phyloP scores from a whole-genome alignment of 1,140 invertebrate species.

The Cydia fagiglandana region DNA sequence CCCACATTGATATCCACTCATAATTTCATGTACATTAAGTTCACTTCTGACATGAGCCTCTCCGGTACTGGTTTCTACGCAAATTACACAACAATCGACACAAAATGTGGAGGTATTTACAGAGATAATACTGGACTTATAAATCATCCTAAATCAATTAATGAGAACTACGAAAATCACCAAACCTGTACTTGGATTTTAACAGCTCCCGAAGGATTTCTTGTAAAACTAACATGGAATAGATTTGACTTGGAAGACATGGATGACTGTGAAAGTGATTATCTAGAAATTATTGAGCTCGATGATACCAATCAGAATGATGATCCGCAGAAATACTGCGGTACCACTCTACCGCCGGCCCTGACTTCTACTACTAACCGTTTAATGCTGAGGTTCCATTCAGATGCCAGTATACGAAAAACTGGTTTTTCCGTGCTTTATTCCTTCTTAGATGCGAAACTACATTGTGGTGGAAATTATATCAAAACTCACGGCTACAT shows the following conservation, averaged over 20 bases:
- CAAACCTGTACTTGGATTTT: slow-evolving; percentile 90
- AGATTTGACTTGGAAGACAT: slow-evolving; percentile 85
- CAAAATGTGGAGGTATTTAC: slow-evolving; percentile 86
- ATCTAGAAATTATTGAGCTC: slow-evolving; percentile 86
- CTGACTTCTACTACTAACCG: slow-evolving; percentile 84
- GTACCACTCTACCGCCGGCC: slow-evolving; percentile 82
- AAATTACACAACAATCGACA: slow-evolving; percentile 85
- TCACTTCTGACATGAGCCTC: slow-evolving; percentile 82
- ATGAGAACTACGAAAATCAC: slow-evolving; percentile 80
- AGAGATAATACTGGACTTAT: slow-evolving; percentile 80
- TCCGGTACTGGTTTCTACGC: slow-evolving; percentile 85
- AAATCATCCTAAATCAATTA: slow-evolving; percentile 74
- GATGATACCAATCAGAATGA: slow-evolving; percentile 54
- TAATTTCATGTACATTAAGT: slow-evolving; percentile 87
- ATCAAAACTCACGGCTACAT: slow-evolving; percentile 84
- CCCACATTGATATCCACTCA: slow-evolving; percentile 82
- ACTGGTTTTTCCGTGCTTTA: slow-evolving; percentile 88
- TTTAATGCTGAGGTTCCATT: slow-evolving; percentile 84
- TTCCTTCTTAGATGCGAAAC: slow-evolving; percentile 82
- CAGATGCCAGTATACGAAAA: slow-evolving; percentile 80
- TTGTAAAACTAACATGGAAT: slow-evolving; percentile 87
- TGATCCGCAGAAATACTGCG: slow-evolving; percentile 85
- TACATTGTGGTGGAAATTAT: slow-evolving; percentile 88
- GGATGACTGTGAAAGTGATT: slow-evolving; percentile 85
- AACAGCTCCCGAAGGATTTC: slow-evolving; percentile 83